Evolutionary conservation across 2,113 vertebrate species (phyloP).

Genomic region (Piprites chloris): DNA sequence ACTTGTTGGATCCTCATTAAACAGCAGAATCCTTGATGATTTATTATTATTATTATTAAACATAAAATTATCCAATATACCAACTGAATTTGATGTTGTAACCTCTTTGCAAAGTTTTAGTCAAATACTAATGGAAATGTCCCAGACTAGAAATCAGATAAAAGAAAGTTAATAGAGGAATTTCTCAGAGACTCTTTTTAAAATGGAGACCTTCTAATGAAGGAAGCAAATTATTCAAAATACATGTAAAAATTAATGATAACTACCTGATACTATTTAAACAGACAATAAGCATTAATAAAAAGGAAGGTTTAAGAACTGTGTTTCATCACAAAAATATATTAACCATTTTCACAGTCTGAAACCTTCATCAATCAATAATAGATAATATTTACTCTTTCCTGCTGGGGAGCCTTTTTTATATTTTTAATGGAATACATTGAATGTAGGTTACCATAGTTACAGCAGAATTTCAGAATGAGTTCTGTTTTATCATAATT

Average conservation of each 20-base stretch:
- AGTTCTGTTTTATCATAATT: constrained; percentile 80
- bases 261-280: constrained; percentile 59
- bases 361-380: constrained; percentile 76
- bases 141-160: neutral
- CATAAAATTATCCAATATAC: neutral
- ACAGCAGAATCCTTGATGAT: neutral
- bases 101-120: constrained; percentile 1
- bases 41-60: neutral
- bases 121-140: constrained; percentile 3
- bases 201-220: constrained; percentile 9
- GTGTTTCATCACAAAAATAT: constrained; percentile 64
- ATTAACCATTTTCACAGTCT: constrained; percentile 72
- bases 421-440: constrained; percentile 72
- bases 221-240: constrained; percentile 31
- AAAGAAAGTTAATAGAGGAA: constrained; percentile 34
- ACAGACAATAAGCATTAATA: constrained; percentile 58
- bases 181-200: neutral
- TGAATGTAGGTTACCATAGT: constrained; percentile 76
- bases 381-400: constrained; percentile 76
- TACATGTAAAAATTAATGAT: constrained; percentile 58
- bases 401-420: constrained; percentile 59
- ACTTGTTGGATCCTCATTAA: neutral
- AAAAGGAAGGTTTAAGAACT: constrained; percentile 63
- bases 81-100: neutral
- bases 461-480: constrained; percentile 72